Percentiles rank a stretch among this genome's conserved stretches.
These are phyloP conservation scores for Oncorhynchus mykiss DNA, from an alignment of 2,113 vertebrate species.

Conservation along the genomic window DNA sequence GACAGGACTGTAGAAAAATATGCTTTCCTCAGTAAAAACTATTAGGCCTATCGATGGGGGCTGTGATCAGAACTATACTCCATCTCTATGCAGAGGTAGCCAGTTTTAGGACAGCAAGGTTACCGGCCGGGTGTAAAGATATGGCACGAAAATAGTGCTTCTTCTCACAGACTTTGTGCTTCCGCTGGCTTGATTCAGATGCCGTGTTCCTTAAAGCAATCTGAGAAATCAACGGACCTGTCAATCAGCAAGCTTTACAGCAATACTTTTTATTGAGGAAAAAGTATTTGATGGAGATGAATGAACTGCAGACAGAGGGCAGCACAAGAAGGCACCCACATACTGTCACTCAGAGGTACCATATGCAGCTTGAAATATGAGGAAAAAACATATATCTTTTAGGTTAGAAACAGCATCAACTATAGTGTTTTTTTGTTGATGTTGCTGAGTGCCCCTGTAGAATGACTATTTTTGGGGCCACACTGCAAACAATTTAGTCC, in stretches of 20 bases:
- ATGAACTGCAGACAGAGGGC: conserved; percentile 49
- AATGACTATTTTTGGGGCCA: conserved; percentile 65
- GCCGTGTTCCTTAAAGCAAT: conserved; percentile 59
- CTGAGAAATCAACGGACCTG: conserved; percentile 35
- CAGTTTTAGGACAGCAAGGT: conserved; percentile 66
- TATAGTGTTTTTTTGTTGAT: conserved; percentile 71
- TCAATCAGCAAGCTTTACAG: conserved; percentile 66
- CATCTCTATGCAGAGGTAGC: conserved; percentile 73
- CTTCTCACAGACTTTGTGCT: conserved; percentile 71
- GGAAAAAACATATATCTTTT: conserved; percentile 76
- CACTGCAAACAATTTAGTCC: conserved; percentile 68
- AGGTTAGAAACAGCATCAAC: conserved; percentile 94
- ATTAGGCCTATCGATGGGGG: conserved; percentile 59
- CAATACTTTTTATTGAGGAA: conserved; percentile 45
- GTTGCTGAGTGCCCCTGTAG: conserved; percentile 76
- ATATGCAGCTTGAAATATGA: conserved; percentile 61
- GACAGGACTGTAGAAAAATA: conserved; percentile 67
- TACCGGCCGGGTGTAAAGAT: conserved; percentile 66
- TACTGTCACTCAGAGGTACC: conserved; percentile 63
- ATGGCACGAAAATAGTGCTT: conserved; percentile 80
- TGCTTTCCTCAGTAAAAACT: conserved; percentile 66
- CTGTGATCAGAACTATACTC: conserved; percentile 60
- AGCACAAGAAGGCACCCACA: conserved; percentile 51
- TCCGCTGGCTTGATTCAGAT: conserved; percentile 64
- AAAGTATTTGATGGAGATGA: conserved; percentile 51